These are phyloP conservation scores for Azemiops feae DNA, from an alignment of 2,113 vertebrate genomes.

Conservation along the genomic window DNA sequence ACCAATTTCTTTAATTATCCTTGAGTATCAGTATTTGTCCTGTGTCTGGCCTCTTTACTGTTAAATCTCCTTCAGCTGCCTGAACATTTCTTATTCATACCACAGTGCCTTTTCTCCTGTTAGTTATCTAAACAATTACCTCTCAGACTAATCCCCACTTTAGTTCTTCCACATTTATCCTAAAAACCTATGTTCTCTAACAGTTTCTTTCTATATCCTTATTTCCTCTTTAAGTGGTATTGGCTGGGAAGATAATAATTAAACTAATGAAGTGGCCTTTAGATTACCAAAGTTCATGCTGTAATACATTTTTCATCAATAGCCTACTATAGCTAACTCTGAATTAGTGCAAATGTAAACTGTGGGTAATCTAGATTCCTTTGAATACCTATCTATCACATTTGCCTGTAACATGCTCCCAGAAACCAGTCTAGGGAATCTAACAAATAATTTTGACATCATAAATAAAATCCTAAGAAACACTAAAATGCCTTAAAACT, in stretches of 20 bases:
- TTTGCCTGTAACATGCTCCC: not conserved
- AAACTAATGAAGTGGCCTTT: not conserved
- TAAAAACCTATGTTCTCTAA: not conserved
- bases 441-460: not conserved
- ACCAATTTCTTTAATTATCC: not conserved
- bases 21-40: not conserved
- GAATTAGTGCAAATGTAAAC: not conserved
- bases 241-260: not conserved
- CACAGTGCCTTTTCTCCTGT: not conserved
- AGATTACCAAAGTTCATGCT: not conserved
- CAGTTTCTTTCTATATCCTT: not conserved
- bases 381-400: not conserved
- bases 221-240: not conserved
- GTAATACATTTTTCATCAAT: not conserved
- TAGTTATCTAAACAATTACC: not conserved
- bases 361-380: not conserved
- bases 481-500: not conserved
- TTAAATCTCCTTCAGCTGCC: not conserved
- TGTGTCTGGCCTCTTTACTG: not conserved
- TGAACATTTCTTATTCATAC: not conserved
- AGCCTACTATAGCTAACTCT: not conserved
- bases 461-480: not conserved
- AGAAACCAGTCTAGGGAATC: not conserved
- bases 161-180: not conserved
- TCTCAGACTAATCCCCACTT: not conserved